Evolutionary conservation across 2,888 invertebrate genomes (phyloP).

Genomic region (Catocala nupta): DNA sequence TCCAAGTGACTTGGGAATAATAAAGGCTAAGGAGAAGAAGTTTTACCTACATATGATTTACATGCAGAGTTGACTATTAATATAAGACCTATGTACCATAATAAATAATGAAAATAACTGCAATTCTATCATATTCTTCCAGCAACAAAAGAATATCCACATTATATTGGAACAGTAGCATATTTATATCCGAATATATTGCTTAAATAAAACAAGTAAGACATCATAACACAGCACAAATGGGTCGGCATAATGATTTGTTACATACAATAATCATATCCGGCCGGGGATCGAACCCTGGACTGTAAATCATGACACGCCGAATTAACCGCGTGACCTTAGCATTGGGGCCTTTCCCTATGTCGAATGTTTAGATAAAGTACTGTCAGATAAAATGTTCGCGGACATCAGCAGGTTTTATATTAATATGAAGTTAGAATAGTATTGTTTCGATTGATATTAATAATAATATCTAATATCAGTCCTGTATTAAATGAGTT

Average conservation of each 20-base stretch:
- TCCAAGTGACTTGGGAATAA: too few relatives aligned
- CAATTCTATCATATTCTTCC: too few relatives aligned
- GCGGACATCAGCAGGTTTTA: not conserved
- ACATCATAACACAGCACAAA: slow-evolving; percentile 42
- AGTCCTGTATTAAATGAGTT: too few relatives aligned
- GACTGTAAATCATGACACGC: slow-evolving; percentile 55
- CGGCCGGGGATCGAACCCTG: slow-evolving; percentile 43
- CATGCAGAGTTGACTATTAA: too few relatives aligned
- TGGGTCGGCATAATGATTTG: slow-evolving; percentile 48
- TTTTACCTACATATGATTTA: too few relatives aligned
- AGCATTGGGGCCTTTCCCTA: slow-evolving; percentile 37
- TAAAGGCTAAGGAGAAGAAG: too few relatives aligned
- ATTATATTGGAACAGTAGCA: not conserved
- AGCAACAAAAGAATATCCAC: not conserved
- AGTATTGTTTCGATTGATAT: too few relatives aligned
- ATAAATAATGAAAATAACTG: too few relatives aligned
- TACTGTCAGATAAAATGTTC: not conserved
- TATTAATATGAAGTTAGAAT: too few relatives aligned
- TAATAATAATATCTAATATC: too few relatives aligned
- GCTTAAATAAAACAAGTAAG: slow-evolving; percentile 41
- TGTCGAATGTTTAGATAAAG: slow-evolving; percentile 9
- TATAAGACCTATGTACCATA: too few relatives aligned
- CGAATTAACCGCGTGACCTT: slow-evolving; percentile 55
- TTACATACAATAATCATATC: slow-evolving; percentile 52
- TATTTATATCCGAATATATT: slow-evolving; percentile 1